phyloP scores from a whole-genome alignment of 2,113 vertebrate genomes.

The Willisornis vidua region DNA sequence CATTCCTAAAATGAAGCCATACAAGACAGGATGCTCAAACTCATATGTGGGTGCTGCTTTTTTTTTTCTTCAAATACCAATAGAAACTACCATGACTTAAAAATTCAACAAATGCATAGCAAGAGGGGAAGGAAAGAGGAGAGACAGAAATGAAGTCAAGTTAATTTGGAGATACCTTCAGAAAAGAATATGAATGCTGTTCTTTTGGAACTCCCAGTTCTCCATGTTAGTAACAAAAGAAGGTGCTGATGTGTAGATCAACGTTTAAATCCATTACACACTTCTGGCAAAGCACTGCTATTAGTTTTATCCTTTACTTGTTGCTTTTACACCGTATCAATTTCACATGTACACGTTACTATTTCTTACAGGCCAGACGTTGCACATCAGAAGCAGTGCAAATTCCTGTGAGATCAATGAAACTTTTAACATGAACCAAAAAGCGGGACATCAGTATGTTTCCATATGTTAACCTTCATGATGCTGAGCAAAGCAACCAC shows the following conservation, averaged over 20 bases:
- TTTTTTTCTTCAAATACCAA: background rate
- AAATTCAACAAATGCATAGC: background rate
- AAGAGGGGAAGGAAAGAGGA: background rate
- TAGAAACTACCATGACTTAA: constrained; percentile 20
- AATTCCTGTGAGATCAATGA: background rate
- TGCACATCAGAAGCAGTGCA: background rate
- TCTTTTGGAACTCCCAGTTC: background rate
- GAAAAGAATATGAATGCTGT: background rate
- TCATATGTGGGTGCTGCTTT: background rate
- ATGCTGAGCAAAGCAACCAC: background rate
- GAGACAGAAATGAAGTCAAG: background rate
- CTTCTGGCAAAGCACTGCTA: background rate
- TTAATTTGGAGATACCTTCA: background rate
- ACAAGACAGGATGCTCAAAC: background rate
- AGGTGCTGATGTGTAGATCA: background rate
- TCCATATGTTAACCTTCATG: background rate
- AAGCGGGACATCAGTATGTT: background rate
- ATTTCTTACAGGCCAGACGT: background rate
- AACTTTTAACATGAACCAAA: background rate
- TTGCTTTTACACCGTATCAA: background rate
- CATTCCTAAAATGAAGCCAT: background rate
- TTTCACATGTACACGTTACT: background rate
- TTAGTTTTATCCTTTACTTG: background rate
- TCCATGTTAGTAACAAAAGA: background rate
- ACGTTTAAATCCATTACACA: background rate